phyloP scores from a whole-genome alignment of 2,888 invertebrate species.

The Dendrolimus houi region DNA sequence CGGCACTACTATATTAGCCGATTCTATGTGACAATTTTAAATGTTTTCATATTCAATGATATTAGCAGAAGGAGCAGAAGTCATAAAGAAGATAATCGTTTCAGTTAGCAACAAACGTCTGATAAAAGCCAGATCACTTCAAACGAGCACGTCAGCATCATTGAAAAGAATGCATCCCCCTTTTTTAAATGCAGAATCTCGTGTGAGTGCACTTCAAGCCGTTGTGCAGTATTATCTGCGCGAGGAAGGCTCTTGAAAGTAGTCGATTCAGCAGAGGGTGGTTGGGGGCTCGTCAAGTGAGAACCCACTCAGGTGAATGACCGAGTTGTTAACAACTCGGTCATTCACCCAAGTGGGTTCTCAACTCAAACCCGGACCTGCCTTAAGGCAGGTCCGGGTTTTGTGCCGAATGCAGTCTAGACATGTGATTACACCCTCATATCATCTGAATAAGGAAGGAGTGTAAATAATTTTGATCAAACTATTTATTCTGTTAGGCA shows the following conservation, averaged over 20 bases:
- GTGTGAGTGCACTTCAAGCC: slow-evolving; percentile 42
- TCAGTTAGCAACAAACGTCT: background rate
- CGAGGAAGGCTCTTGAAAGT: slow-evolving; percentile 34
- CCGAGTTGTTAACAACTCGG: slow-evolving; percentile 19
- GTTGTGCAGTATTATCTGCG: slow-evolving; percentile 51
- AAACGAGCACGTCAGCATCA: slow-evolving; percentile 8
- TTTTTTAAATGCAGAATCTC: slow-evolving; percentile 50
- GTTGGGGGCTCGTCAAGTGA: slow-evolving; percentile 1
- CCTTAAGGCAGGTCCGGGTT: slow-evolving; percentile 26
- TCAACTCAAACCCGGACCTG: too few relatives aligned
- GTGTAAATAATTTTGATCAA: too few relatives aligned
- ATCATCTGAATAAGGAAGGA: too few relatives aligned
- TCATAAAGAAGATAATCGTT: background rate
- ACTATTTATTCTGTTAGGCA: too few relatives aligned
- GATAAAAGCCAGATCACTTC: slow-evolving; percentile 6
- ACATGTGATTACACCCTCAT: background rate
- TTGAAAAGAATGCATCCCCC: slow-evolving; percentile 25
- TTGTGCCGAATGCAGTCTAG: background rate
- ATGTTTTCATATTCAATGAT: too few relatives aligned
- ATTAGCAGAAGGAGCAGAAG: too few relatives aligned
- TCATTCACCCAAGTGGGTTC: too few relatives aligned
- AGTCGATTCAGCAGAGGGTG: slow-evolving; percentile 29
- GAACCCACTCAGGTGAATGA: slow-evolving; percentile 14
- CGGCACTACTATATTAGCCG: too few relatives aligned
- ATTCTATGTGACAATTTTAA: too few relatives aligned